These are phyloP conservation scores for Scelioninae gen. 1 DNA, from an alignment of 2,888 invertebrate species.

Conservation along the genomic window DNA sequence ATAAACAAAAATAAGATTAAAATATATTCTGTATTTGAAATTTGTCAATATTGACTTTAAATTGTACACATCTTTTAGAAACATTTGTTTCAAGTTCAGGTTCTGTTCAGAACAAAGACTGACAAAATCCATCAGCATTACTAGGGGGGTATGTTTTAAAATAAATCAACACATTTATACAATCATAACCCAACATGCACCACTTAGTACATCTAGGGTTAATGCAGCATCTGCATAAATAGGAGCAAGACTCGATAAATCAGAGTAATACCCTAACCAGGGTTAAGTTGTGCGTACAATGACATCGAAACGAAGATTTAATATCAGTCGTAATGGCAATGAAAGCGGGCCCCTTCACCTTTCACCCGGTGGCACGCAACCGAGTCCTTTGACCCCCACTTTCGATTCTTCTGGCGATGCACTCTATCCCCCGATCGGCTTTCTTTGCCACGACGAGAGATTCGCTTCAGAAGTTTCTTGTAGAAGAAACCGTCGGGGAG, in stretches of 20 bases:
- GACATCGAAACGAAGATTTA: conserved; percentile 42
- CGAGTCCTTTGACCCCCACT: conserved; percentile 39
- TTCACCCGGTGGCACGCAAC: conserved; percentile 63
- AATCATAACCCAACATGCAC: too few relatives aligned
- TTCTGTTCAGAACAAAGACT: too few relatives aligned
- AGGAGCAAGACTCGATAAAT: conserved; percentile 9
- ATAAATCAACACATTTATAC: too few relatives aligned
- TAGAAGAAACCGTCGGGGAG: conserved; percentile 28
- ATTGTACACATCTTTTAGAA: too few relatives aligned
- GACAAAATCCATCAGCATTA: too few relatives aligned
- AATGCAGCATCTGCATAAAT: too few relatives aligned
- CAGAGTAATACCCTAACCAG: conserved; percentile 35
- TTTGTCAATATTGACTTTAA: too few relatives aligned
- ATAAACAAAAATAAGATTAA: too few relatives aligned
- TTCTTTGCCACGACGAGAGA: conserved; percentile 33
- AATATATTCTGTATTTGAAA: too few relatives aligned
- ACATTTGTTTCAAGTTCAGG: too few relatives aligned
- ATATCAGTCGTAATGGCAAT: conserved; percentile 55
- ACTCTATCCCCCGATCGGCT: conserved; percentile 26
- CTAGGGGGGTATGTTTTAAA: too few relatives aligned
- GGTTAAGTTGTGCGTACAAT: conserved; percentile 53
- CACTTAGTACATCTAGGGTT: too few relatives aligned
- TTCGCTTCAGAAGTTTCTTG: conserved; percentile 37
- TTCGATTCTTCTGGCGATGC: conserved; percentile 22
- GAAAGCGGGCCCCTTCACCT: conserved; percentile 60